A percentile compares a stretch with the other conserved stretches of the same genome.
Conservation (phyloP, 2,797 vertebrate genomes). For the Nasua narica region DNA sequence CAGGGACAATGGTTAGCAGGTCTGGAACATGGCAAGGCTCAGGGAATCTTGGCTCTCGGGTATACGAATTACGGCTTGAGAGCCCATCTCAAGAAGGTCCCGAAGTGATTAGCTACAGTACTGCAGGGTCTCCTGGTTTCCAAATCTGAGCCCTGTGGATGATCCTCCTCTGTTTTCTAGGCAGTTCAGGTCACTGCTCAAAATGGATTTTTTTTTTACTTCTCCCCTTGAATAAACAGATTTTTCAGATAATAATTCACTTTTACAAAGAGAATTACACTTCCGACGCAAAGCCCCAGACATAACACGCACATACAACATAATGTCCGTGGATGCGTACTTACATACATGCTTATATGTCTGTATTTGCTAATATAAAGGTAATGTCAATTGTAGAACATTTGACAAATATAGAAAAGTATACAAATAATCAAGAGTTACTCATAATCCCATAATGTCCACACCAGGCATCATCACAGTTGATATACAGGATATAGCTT, state of each 20-base stretch:
- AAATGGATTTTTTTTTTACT: not conserved
- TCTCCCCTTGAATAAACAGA: not conserved
- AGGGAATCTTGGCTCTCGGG: rapidly evolving
- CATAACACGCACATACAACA: not conserved
- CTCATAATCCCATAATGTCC: not conserved
- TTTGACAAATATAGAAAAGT: not conserved
- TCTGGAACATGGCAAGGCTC: not conserved
- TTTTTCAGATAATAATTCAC: not conserved
- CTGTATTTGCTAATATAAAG: not conserved
- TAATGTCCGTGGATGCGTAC: rapidly evolving
- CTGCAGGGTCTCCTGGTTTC: rapidly evolving
- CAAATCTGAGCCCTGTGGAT: not conserved
- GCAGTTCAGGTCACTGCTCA: not conserved
- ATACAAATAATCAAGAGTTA: not conserved
- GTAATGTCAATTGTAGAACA: not conserved
- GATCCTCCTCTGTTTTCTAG: too few relatives aligned
- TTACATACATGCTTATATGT: too few relatives aligned
- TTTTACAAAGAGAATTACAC: not conserved
- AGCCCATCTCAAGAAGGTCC: too few relatives aligned
- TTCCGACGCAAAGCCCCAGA: not conserved
- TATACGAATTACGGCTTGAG: rapidly evolving
- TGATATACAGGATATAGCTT: rapidly evolving
- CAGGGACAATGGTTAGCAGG: too few relatives aligned
- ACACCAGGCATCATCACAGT: rapidly evolving
- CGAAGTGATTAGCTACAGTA: rapidly evolving